A percentile compares a stretch with the other conserved stretches of the same genome.
Conservation (phyloP, 2,797 vertebrate species). For the Cirrhinus molitorella region DNA sequence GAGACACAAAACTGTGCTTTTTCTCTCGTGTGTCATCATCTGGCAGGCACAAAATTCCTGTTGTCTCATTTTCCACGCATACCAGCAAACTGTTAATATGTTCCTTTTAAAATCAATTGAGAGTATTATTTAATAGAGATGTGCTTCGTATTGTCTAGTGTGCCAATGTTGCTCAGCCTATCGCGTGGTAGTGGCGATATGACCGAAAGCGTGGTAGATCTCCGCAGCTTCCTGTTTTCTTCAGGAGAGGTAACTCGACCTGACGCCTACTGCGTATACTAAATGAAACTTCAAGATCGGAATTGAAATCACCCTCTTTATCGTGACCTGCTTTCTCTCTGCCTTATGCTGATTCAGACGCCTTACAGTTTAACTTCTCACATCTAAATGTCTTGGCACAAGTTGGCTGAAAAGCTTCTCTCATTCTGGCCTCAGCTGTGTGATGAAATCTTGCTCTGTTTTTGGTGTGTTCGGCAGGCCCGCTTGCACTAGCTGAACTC, state of each 20-base stretch:
- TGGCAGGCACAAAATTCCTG: slow-evolving; percentile 11
- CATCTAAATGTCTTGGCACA: slow-evolving; percentile 11
- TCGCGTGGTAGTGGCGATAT: background rate
- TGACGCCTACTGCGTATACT: slow-evolving; percentile 14
- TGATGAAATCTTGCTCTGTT: slow-evolving; percentile 67
- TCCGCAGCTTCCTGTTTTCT: background rate
- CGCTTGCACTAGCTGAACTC: slow-evolving; percentile 81
- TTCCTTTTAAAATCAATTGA: slow-evolving; percentile 6
- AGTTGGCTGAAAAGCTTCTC: slow-evolving; percentile 47
- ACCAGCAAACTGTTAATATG: slow-evolving; percentile 19
- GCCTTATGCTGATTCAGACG: slow-evolving; percentile 70
- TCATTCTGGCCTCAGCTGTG: slow-evolving; percentile 38
- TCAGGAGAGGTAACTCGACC: background rate
- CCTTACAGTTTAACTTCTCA: slow-evolving; percentile 69
- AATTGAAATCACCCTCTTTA: background rate
- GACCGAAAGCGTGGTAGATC: background rate
- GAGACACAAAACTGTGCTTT: slow-evolving; percentile 60
- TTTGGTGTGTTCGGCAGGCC: slow-evolving; percentile 69
- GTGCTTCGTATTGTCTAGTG: slow-evolving; percentile 37
- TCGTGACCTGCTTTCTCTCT: slow-evolving; percentile 44
- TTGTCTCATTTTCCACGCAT: background rate
- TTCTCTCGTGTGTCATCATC: slow-evolving; percentile 23
- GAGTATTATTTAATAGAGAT: slow-evolving; percentile 38
- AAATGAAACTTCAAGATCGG: background rate
- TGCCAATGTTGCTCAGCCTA: slow-evolving; percentile 48